Conservation (phyloP, 2,888 invertebrate species). For the Tenthredo livida region DNA sequence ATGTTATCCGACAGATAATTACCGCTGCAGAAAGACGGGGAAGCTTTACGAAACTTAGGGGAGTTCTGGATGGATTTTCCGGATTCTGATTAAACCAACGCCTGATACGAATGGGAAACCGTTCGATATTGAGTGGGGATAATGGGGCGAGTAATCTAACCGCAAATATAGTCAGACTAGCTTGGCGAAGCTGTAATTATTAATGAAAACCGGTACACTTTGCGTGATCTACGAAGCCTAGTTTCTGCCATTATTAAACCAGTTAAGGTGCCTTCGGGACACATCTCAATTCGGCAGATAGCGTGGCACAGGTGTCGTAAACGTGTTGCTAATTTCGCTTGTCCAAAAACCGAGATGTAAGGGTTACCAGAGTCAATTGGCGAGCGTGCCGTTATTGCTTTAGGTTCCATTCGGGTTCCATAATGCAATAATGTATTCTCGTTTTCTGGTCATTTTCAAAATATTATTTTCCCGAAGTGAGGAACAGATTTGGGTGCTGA, state of each 20-base stretch:
- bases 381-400: neutral
- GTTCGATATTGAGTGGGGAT: neutral
- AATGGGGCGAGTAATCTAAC: neutral
- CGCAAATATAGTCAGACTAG: conserved; percentile 11
- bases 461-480: neutral
- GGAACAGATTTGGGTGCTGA: neutral
- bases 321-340: conserved; percentile 11
- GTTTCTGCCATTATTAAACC: conserved; percentile 38
- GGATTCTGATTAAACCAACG: neutral
- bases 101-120: neutral
- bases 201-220: conserved; percentile 11
- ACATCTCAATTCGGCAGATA: conserved; percentile 7
- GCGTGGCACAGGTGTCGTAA: conserved; percentile 27
- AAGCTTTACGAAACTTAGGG: neutral
- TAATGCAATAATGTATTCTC: neutral
- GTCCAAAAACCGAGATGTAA: conserved; percentile 8
- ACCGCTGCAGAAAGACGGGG: neutral
- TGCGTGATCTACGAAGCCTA: conserved; percentile 1
- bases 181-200: conserved; percentile 25
- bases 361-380: conserved; percentile 10
- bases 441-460: neutral
- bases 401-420: neutral
- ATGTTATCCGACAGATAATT: conserved; percentile 4
- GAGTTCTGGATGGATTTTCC: neutral
- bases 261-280: conserved; percentile 28